Evolutionary conservation across 92 coral and sea anemone genomes (phyloP), one percentile per base, ranked within the genome.

Genomic region (Zoanthus sociatus): DNA sequence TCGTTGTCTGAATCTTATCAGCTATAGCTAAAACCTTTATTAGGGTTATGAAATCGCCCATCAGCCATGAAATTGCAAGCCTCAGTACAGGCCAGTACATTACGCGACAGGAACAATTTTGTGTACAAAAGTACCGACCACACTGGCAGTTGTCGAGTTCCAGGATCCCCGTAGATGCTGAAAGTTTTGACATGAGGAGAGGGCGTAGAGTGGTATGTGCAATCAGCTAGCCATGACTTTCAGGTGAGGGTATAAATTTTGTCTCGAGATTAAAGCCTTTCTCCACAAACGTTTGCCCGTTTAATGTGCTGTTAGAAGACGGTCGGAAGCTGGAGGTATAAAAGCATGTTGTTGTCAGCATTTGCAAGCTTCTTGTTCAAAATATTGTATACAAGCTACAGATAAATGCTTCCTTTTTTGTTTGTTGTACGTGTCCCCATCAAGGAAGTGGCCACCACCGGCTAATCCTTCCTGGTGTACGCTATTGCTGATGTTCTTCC

Each of bases 251-350:
- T n/a, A n/a, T 51, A 84, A 77, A 54, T 67, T 13, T 14, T 76
- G 89, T 32, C n/a, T n/a, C n/a, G n/a, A n/a, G n/a, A n/a, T n/a
- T n/a, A n/a, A n/a, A n/a, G n/a, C n/a, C n/a, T n/a, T 12, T 13
- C 45, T 47, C 16, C 45, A 18, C 67, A 16, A 60, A 37, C 7
- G 32, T 86, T 75, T 44, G 88, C 46, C 55, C 51, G 4, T 4
- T 7, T 47, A 3, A 47, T 47, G 51, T 47, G 51, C 51, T 73
- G 88, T n/a, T 26, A 20, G 18, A 37, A 85, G 74, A 31, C 83
- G n/a, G 83, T 75, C 88, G 69, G 82, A 85, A 33, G 88, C 74
- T 85, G 82, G 88, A 12, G 64, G 79, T 60, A 85, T 55, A 21
- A 45, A 0, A n/a, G n/a, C n/a, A n/a, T n/a, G n/a, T n/a, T n/a